Percentiles rank a stretch among this genome's conserved stretches.
These are phyloP conservation scores for Serrognathus titanus DNA, from an alignment of 2,888 invertebrate species.

Conservation along the genomic window DNA sequence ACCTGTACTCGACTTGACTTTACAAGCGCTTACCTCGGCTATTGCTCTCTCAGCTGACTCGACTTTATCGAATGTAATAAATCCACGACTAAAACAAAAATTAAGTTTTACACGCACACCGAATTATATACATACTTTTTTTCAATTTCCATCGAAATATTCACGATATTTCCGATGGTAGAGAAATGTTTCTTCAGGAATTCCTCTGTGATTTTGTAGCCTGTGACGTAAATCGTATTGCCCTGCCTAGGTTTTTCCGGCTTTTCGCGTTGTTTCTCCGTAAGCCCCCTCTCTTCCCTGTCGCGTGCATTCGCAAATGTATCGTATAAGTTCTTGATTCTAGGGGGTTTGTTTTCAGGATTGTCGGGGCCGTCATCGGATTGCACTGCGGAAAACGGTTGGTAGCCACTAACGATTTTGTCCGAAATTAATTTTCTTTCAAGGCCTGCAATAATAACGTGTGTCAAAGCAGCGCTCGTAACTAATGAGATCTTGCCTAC, in stretches of 20 bases:
- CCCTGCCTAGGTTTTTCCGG: constrained; percentile 68
- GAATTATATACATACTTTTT: constrained; percentile 59
- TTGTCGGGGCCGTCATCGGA: constrained; percentile 65
- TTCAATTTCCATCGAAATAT: constrained; percentile 80
- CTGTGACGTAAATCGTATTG: constrained; percentile 79
- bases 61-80: constrained; percentile 86
- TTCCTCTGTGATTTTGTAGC: constrained; percentile 76
- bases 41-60: constrained; percentile 85
- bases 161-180: constrained; percentile 71
- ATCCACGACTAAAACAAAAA: constrained; percentile 68
- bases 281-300: constrained; percentile 58
- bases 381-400: constrained; percentile 85
- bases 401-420: constrained; percentile 79
- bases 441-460: constrained; percentile 48
- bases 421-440: constrained; percentile 75
- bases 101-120: not conserved
- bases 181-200: constrained; percentile 72
- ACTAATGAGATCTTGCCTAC: constrained; percentile 13
- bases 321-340: constrained; percentile 71
- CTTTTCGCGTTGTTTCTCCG: constrained; percentile 53
- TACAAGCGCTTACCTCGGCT: constrained; percentile 52
- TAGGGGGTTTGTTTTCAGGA: constrained; percentile 63
- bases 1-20: not conserved
- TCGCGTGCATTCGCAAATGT: constrained; percentile 69
- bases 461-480: too few species aligned